Evolutionary conservation across 2,797 vertebrate genomes (phyloP).

Genomic region (Xiphorhynchus erythropygius): DNA sequence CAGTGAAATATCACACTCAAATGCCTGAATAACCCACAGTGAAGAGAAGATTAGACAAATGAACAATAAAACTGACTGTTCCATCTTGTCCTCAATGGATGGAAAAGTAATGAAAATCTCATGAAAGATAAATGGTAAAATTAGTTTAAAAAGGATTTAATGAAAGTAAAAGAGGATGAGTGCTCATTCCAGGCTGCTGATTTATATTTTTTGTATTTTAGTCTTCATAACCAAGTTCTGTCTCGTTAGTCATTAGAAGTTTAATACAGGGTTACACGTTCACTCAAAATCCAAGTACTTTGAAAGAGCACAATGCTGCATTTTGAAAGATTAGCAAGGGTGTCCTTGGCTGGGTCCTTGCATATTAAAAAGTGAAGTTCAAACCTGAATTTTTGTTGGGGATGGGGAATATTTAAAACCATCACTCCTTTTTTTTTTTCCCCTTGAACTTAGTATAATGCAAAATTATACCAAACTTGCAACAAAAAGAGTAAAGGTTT

Average conservation of each 20-base stretch:
- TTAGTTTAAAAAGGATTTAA: constrained; percentile 57
- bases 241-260: constrained; percentile 8
- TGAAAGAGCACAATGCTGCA: constrained; percentile 34
- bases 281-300: constrained; percentile 28
- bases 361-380: constrained; percentile 48
- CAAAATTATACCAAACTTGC: background rate
- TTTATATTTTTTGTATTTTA: constrained; percentile 46
- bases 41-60: constrained; percentile 61
- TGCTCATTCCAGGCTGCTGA: constrained; percentile 5
- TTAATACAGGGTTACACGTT: background rate
- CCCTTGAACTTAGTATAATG: background rate
- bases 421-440: background rate
- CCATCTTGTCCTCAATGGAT: constrained; percentile 9
- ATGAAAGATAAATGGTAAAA: constrained; percentile 59
- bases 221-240: constrained; percentile 17
- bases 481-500: constrained; percentile 29
- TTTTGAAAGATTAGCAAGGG: constrained; percentile 53
- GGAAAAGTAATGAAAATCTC: constrained; percentile 63
- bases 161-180: constrained; percentile 31
- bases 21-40: constrained; percentile 10
- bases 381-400: constrained; percentile 8
- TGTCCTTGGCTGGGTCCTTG: constrained; percentile 44
- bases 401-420: constrained; percentile 22
- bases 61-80: constrained; percentile 50
- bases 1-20: constrained; percentile 12